Conservation (phyloP, 1,140 invertebrate genomes). For the Panulirus ornatus region DNA sequence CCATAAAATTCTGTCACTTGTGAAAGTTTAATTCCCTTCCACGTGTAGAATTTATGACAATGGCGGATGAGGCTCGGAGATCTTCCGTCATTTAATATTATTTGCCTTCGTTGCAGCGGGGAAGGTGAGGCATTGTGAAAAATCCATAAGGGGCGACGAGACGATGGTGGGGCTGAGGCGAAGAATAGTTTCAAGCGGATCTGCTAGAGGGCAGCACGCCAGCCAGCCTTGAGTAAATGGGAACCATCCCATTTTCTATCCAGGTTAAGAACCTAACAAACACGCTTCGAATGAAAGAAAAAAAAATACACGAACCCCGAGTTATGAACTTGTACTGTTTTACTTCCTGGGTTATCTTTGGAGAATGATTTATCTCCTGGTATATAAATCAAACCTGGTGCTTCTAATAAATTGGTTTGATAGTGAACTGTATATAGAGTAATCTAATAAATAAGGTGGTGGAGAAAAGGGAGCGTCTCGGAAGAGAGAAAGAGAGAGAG, state of each 20-base stretch:
- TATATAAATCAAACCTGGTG: too few species aligned
- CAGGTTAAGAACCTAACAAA: not conserved
- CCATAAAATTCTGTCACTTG: not conserved
- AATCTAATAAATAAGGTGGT: too few species aligned
- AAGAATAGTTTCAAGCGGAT: conserved; percentile 35
- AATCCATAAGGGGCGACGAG: conserved; percentile 16
- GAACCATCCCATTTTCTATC: not conserved
- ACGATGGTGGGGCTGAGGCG: not conserved
- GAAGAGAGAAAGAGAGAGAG: not conserved
- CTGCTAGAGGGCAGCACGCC: not conserved
- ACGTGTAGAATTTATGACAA: not conserved
- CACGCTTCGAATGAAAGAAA: not conserved
- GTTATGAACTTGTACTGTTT: not conserved
- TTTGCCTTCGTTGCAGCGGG: conserved; percentile 20
- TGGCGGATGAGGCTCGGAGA: not conserved
- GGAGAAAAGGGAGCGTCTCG: not conserved
- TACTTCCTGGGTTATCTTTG: not conserved
- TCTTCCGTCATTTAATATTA: conserved; percentile 30
- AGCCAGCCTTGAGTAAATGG: not conserved
- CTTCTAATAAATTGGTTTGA: not conserved
- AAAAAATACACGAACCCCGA: not conserved
- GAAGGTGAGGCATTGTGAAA: conserved; percentile 2
- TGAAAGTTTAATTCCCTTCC: not conserved
- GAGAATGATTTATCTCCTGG: too few species aligned
- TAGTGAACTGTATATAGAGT: not conserved